These are phyloP conservation scores for Amphiprion percula DNA, from an alignment of 2,113 vertebrate species.

Conservation along the genomic window DNA sequence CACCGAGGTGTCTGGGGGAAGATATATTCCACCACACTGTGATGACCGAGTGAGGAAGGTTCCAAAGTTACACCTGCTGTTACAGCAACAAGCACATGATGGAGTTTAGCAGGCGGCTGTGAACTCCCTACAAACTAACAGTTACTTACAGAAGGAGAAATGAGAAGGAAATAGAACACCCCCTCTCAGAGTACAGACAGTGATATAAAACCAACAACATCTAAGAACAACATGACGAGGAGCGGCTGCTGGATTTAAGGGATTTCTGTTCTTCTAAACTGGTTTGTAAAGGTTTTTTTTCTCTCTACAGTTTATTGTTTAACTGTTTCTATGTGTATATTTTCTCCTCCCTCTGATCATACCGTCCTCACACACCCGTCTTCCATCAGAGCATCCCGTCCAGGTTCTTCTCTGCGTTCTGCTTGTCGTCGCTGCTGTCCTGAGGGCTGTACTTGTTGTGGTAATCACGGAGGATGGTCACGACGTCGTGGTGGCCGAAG, in stretches of 20 bases:
- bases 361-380: neutral
- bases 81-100: neutral
- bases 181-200: neutral
- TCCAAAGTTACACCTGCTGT: neutral
- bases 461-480: conserved; percentile 96
- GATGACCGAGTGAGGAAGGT: conserved; percentile 19
- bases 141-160: neutral
- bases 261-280: neutral
- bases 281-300: neutral
- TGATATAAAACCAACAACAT: conserved; percentile 27
- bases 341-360: neutral
- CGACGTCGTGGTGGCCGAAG: conserved; percentile 97
- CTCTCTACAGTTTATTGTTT: neutral
- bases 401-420: conserved; percentile 94
- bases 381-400: conserved; percentile 88
- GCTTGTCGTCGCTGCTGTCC: conserved; percentile 81
- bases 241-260: neutral
- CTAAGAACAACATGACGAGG: conserved; percentile 22
- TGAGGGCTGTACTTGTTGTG: conserved; percentile 92
- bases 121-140: neutral
- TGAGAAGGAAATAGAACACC: neutral
- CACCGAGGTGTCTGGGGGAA: conserved; percentile 21
- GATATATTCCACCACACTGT: conserved; percentile 63
- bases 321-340: neutral
- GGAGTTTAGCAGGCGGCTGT: neutral